Base-by-base conservation (phyloP, 2,797 vertebrate genomes). In the Perodicticus potto region DNA sequence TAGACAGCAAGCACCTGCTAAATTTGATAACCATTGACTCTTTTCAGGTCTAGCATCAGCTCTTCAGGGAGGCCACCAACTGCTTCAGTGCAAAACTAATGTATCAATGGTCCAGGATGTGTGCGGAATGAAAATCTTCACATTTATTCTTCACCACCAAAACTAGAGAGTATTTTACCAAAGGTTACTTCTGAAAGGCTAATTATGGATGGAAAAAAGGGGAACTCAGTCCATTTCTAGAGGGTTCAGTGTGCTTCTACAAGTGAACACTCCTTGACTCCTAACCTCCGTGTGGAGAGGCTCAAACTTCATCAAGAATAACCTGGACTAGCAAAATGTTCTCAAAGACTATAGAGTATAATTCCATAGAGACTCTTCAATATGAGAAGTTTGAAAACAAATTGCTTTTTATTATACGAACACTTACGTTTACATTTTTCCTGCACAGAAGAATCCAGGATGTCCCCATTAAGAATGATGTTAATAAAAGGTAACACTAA, bases 141-240 rank as follows among this genome's bases (percentile, higher is more conserved):
- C 17, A 34, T n/a, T 94, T n/a, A 59, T 72, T 96, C 37, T 53
- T 74, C 53, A 23, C 20, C 49, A 86, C 53, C 53, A 77, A 86
- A 92, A 87, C 27, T 17, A n/a, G 6, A 78, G 34, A 81, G 2
- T 70, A 82, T 57, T 94, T 84, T 95, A 7, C 57, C 78, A 14
- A 86, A 82, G 55, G 8, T 65, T 89, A 83, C 70, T 40, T 74
- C 70, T 89, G 34, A 95, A 95, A 83, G 59, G 34, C 27, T 93
- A 91, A 76, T 22, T 53, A 84, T 34, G 61, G 8, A 2, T 32
- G 7, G 22, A 72, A 72, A 81, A 85, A 78, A 59, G 65, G 67
- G 80, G 78, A 49, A 43, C 19, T 78, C 85, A 72, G 32, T 37
- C 7, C n/a, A 32, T 76, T 63, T 53, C 32, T 37, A 32, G 5